Conservation (phyloP, 2,797 vertebrate species). For the Triplophysa yarkandensis region DNA sequence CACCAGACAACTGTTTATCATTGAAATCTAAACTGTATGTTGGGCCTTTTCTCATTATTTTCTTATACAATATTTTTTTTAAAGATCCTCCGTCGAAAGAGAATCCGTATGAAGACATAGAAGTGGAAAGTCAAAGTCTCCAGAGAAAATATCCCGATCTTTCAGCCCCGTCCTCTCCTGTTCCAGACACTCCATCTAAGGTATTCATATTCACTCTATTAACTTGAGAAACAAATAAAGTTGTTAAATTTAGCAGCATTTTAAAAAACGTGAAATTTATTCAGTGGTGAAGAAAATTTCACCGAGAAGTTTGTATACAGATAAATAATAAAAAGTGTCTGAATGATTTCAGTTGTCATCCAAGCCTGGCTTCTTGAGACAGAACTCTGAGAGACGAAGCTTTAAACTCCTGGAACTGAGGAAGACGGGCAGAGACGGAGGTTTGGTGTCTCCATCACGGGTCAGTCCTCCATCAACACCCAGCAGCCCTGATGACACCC, state of each 20-base stretch:
- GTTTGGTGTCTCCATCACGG: constrained; percentile 83
- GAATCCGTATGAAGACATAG: constrained; percentile 97
- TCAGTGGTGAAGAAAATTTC: too few species aligned
- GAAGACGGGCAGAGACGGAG: constrained; percentile 85
- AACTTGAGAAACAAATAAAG: too few species aligned
- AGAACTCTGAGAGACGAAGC: constrained; percentile 89
- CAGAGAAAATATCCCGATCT: constrained; percentile 81
- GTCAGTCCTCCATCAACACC: constrained; percentile 94
- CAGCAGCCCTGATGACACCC: constrained; percentile 95
- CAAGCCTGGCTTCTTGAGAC: constrained; percentile 84
- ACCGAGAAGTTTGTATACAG: too few species aligned
- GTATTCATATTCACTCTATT: constrained; percentile 66
- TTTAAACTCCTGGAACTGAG: constrained; percentile 90
- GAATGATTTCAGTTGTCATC: constrained; percentile 63
- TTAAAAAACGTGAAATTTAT: too few species aligned
- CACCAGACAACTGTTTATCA: not conserved
- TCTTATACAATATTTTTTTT: constrained; percentile 28
- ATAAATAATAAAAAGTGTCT: not conserved
- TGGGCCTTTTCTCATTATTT: not conserved
- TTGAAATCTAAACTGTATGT: not conserved
- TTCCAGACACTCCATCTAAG: constrained; percentile 85
- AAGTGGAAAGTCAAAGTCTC: constrained; percentile 82
- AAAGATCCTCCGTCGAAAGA: constrained; percentile 92
- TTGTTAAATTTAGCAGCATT: too few species aligned
- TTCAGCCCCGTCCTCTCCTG: constrained; percentile 78